A percentile compares a stretch with the other conserved stretches of the same genome.
These are phyloP conservation scores for Dioctria linearis DNA, from an alignment of 2,888 invertebrate species.

Conservation along the genomic window DNA sequence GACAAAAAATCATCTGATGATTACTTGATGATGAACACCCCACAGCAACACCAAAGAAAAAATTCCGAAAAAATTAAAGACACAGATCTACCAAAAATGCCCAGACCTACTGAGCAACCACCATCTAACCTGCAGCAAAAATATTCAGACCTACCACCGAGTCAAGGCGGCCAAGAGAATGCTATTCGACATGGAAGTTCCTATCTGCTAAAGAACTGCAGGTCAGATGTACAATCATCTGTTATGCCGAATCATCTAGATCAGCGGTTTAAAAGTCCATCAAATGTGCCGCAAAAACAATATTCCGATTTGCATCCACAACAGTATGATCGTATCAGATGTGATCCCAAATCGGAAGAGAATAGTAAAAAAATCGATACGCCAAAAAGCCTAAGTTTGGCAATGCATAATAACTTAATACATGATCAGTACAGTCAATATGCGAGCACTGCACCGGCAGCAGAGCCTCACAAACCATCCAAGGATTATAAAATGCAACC, in stretches of 20 bases:
- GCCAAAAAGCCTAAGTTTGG: background rate
- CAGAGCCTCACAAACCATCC: background rate
- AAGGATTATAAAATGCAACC: constrained; percentile 20
- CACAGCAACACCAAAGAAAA: constrained; percentile 34
- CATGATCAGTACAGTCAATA: constrained; percentile 22
- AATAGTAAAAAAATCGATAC: background rate
- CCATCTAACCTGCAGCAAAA: background rate
- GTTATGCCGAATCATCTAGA: constrained; percentile 8
- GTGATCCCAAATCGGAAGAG: constrained; percentile 5
- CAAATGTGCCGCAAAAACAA: background rate
- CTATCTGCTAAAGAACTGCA: background rate
- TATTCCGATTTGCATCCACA: background rate
- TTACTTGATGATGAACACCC: constrained; percentile 47
- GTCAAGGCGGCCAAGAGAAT: background rate
- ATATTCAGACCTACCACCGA: background rate
- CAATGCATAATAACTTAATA: background rate
- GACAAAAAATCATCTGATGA: constrained; percentile 45
- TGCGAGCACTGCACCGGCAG: constrained; percentile 4
- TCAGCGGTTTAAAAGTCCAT: background rate
- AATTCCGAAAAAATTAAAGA: constrained; percentile 1
- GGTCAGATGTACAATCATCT: background rate
- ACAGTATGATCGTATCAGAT: constrained; percentile 3
- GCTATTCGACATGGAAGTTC: constrained; percentile 1
- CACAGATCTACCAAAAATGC: constrained; percentile 9
- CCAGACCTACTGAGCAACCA: background rate